Conservation (phyloP, 2,797 vertebrate genomes). For the Pogoniulus pusillus region DNA sequence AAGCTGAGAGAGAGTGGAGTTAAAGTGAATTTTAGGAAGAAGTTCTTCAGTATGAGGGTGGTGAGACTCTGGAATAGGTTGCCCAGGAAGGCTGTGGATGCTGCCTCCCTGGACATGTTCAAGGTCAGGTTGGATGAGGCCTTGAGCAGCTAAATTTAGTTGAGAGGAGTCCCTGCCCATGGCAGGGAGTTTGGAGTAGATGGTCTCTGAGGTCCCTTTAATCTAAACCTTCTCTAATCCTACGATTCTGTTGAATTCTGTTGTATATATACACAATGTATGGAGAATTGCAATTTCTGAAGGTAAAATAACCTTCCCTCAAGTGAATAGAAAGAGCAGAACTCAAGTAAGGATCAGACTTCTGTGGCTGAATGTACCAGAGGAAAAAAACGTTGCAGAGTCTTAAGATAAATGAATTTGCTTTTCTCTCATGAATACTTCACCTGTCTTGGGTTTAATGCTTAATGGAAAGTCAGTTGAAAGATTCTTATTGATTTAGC, state of each 20-base stretch:
- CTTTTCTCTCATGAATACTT: slow-evolving; percentile 4
- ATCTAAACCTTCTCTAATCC: neutral
- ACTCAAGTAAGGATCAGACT: neutral
- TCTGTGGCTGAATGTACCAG: neutral
- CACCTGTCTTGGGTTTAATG: neutral
- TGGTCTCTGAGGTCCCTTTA: too few relatives aligned
- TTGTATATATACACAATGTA: neutral
- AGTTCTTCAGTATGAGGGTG: too few relatives aligned
- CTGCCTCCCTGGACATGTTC: too few relatives aligned
- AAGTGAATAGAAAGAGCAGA: neutral
- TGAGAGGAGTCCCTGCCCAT: too few relatives aligned
- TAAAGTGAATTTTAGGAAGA: too few relatives aligned
- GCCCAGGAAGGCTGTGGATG: too few relatives aligned
- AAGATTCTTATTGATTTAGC: slow-evolving; percentile 37
- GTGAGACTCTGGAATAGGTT: too few relatives aligned
- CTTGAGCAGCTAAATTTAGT: too few relatives aligned
- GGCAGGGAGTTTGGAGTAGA: too few relatives aligned
- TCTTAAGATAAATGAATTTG: neutral
- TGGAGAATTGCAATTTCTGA: neutral
- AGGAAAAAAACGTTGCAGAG: neutral
- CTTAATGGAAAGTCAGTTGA: slow-evolving; percentile 18
- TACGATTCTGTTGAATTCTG: neutral
- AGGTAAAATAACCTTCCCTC: neutral
- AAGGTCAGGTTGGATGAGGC: too few relatives aligned
- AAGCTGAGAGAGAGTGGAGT: too few relatives aligned